Evolutionary conservation across 2,113 vertebrate species (phyloP), one percentile per base, ranked within the genome.

Genomic region (Xiphophorus hellerii): DNA sequence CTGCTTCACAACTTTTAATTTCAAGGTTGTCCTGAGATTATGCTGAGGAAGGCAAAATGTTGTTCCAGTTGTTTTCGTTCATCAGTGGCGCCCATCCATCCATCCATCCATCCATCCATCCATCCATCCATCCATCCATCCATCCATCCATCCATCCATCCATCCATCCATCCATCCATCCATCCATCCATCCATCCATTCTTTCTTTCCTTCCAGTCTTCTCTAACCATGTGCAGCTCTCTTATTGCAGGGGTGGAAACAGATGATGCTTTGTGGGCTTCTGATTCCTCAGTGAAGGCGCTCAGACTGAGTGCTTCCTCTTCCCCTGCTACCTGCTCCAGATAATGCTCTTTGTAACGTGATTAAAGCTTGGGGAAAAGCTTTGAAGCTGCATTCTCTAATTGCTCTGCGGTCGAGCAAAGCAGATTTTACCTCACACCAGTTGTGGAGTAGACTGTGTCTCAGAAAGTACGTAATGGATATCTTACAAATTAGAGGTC

Each of bases 161-260:
- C 35, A 37, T 37, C 35, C 10, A 3, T 9, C 1, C 31, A 7
- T 33, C 31, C 31, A 7, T 33, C 6, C 31, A 7, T 33, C 6
- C 35, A 11, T 37, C 2, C 35, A 37, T 37, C 2, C 35, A 37
- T 37, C 2, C 35, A 37, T 37, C 35, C 10, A 11, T 9, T 3
- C 35, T 37, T 11, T 37, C 33, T 33, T 37, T 86, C 71, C 60
- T 25, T 74, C 81, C 86, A 82, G 78, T 91, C 84, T 73, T 69
- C 71, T 84, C 42, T 90, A 92, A 91, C 89, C 83, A 86, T 72
- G 79, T 91, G 90, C 76, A 82, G 88, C 83, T 81, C 71, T 83
- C 67, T 78, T 74, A 82, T 71, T 75, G 73, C 62, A 28, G 69
- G 71, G 37, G 66, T 4, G 25, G 5, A 0, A 33, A 30, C 25